Evolutionary conservation across 1,140 invertebrate species (phyloP).

Genomic region (Papilio polyxenes): DNA sequence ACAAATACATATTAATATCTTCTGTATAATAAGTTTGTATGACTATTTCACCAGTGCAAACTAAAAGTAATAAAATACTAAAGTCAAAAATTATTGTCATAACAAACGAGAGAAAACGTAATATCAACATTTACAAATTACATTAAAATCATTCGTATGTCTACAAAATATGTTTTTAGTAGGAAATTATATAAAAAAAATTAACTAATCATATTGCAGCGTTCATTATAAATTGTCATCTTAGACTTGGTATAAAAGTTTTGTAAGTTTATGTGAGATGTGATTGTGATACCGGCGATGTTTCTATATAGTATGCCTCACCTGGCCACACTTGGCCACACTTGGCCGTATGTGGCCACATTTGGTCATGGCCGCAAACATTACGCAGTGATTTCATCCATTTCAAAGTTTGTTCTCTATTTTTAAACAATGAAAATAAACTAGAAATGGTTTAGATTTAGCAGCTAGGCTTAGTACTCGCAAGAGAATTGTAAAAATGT

Average conservation of each 20-base stretch:
- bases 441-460: slow-evolving; percentile 33
- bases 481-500: slow-evolving; percentile 74
- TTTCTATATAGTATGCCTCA: background rate
- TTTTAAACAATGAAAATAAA: slow-evolving; percentile 13
- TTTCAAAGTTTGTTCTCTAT: slow-evolving; percentile 26
- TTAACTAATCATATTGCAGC: background rate
- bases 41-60: no score
- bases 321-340: background rate
- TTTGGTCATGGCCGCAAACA: background rate
- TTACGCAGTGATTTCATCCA: background rate
- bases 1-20: no score
- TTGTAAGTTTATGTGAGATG: background rate
- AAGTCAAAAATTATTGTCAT: no score
- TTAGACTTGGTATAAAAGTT: background rate
- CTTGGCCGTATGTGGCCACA: no score
- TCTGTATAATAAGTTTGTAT: no score
- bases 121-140: background rate
- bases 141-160: background rate
- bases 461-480: slow-evolving; percentile 33
- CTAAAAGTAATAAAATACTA: no score
- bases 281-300: background rate
- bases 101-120: background rate
- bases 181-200: background rate
- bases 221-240: background rate
- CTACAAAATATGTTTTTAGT: background rate